Base-by-base conservation (phyloP, 1,140 invertebrate species). In the Penaeus vannamei region DNA sequence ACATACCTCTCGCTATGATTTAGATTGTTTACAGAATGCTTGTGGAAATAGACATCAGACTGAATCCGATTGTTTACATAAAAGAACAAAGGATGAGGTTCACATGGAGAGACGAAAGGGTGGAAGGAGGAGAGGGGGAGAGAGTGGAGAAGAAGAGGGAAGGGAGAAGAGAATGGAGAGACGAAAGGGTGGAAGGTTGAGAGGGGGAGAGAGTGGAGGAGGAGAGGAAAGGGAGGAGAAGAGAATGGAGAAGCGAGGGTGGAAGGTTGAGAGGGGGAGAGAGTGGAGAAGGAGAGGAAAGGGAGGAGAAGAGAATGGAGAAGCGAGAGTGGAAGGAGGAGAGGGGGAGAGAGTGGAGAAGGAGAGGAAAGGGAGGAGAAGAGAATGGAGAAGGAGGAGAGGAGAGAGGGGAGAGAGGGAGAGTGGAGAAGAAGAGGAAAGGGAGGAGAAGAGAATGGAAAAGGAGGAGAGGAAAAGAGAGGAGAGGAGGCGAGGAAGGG, bases 171-270 rank as follows among this genome's bases (percentile, higher is more conserved):
- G 62, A 29, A 59, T 23, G 66, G 64, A 66, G 36, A 29, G n/a
- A 22, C 17, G 59, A 61, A n/a, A 79, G 17, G 53, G 77, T 81
- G 59, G 81, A 14, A 22, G 81, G 66, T 46, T 84, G 84, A 76
- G 87, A 79, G 84, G 84, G 84, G 62, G 69, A 69, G 53, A 79
- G 46, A 53, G n/a, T 69, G 87, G 79, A 69, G 77, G 81, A 89
- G 87, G 72, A 32, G 84, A 89, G 82, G 87, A 36, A 84, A 46
- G 8, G 36, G 3, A 42, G 36, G 3, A 42, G 53, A 17, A 53
- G 53, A 17, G 14, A 12, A 14, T 5, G 8, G 5, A 2, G 36
- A 42, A 7, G 77, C 42, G 17, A 23, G 23, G 42, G 42, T 17
- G 36, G 20, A 80, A 36, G 22, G 46, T 26, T 7, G 14, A 36